Conservation (phyloP, 1,140 invertebrate genomes). For the Holotrichia oblita region DNA sequence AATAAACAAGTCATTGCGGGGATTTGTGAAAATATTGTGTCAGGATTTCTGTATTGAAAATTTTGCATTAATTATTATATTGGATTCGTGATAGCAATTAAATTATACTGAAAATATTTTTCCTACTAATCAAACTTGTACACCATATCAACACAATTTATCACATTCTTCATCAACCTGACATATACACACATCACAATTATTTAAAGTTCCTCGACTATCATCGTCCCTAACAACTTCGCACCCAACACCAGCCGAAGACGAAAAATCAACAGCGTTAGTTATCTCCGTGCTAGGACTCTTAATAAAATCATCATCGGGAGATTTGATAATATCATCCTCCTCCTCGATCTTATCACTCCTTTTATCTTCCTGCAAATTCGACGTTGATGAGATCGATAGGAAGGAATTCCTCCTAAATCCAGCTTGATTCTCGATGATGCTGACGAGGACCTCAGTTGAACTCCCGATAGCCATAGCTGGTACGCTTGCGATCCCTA, state of each 20-base stretch:
- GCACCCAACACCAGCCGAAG: background rate
- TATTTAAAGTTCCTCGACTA: conserved; percentile 3
- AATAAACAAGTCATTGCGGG: no score
- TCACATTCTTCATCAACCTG: conserved; percentile 2
- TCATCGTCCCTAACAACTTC: conserved; percentile 10
- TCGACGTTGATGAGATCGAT: background rate
- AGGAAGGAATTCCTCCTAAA: conserved; percentile 52
- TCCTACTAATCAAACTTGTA: no score
- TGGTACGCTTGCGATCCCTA: conserved; percentile 50
- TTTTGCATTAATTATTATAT: no score
- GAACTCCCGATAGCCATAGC: conserved; percentile 57
- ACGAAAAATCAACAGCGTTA: conserved; percentile 46
- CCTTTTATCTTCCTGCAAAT: conserved; percentile 38
- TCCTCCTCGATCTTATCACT: conserved; percentile 32
- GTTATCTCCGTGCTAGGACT: conserved; percentile 56
- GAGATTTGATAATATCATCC: conserved; percentile 42
- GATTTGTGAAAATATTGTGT: no score
- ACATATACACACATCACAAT: conserved; percentile 2
- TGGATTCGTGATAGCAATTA: no score
- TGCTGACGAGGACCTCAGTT: conserved; percentile 56
- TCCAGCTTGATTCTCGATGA: conserved; percentile 55
- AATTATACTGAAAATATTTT: no score
- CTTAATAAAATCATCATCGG: conserved; percentile 48
- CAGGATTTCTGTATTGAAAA: no score
- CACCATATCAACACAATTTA: background rate